These are phyloP conservation scores for Pristionchus entomophagus DNA, from an alignment of 2,888 invertebrate genomes.

Conservation along the genomic window DNA sequence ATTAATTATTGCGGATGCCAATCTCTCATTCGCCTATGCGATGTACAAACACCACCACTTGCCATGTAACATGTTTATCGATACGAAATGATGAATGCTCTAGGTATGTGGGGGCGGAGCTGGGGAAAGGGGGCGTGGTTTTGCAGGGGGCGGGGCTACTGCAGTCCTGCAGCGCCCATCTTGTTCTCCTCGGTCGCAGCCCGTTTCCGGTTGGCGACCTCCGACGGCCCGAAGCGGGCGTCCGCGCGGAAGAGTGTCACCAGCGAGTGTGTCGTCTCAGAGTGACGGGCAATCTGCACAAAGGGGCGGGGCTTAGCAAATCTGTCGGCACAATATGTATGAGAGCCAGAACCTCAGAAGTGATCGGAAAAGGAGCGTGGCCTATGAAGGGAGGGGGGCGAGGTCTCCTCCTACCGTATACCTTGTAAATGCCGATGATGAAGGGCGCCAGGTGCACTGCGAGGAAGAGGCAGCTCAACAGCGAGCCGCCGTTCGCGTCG, in stretches of 20 bases:
- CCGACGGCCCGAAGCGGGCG: background rate
- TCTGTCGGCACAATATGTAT: too few species aligned
- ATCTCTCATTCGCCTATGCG: too few species aligned
- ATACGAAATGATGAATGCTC: too few species aligned
- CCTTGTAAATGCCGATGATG: background rate
- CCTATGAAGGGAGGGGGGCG: background rate
- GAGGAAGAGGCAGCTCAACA: background rate
- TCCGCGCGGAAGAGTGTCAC: slow-evolving; percentile 16
- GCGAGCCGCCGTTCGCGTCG: background rate
- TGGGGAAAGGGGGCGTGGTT: background rate
- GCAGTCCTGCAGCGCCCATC: slow-evolving; percentile 19
- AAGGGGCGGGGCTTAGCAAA: background rate
- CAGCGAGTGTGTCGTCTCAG: background rate
- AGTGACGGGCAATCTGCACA: background rate
- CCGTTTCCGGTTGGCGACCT: background rate
- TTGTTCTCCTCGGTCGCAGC: slow-evolving; percentile 24
- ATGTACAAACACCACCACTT: too few species aligned
- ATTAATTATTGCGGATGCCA: too few species aligned
- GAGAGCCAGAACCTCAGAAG: too few species aligned
- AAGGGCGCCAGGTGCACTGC: background rate
- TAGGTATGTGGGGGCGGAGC: background rate
- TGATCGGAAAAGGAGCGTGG: background rate
- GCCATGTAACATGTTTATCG: too few species aligned
- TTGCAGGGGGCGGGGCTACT: slow-evolving; percentile 14
- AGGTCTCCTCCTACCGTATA: background rate